These are phyloP conservation scores for Channa striata DNA, from an alignment of 2,797 vertebrate genomes.

Conservation along the genomic window DNA sequence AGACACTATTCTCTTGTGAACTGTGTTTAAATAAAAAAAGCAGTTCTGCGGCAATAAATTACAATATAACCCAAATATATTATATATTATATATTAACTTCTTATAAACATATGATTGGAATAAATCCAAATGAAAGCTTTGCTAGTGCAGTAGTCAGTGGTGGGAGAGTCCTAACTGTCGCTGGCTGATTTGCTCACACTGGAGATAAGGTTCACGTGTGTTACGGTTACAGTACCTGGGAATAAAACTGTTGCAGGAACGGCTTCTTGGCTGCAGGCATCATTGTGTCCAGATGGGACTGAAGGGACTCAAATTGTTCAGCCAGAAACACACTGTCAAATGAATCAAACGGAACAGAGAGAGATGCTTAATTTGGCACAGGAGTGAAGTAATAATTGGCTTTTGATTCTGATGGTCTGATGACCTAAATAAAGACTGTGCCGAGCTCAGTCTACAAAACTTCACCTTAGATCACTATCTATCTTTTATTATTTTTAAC, in stretches of 20 bases:
- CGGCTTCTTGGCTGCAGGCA: conserved; percentile 98
- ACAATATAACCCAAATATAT: neutral
- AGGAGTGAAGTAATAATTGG: neutral
- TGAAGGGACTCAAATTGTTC: conserved; percentile 98
- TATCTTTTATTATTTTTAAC: too few species aligned
- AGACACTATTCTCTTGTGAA: too few species aligned
- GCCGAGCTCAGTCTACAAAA: neutral
- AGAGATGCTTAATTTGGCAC: neutral
- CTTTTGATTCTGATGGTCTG: conserved; percentile 14
- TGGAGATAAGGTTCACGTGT: conserved; percentile 13
- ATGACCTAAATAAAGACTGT: conserved; percentile 2
- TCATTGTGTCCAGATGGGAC: conserved; percentile 95
- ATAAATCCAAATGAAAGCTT: neutral
- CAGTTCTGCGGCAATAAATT: too few species aligned
- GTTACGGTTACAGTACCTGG: conserved; percentile 85
- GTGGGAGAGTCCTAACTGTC: too few species aligned
- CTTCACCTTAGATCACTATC: neutral
- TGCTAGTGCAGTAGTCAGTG: neutral
- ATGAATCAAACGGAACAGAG: conserved; percentile 11
- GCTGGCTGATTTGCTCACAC: conserved; percentile 5
- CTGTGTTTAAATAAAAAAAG: too few species aligned
- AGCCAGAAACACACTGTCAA: conserved; percentile 93
- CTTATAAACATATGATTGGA: neutral
- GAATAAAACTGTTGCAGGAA: conserved; percentile 99
- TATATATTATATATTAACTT: too few species aligned